Conservation (phyloP, 2,888 invertebrate species). For the Chymomyza caudatula region DNA sequence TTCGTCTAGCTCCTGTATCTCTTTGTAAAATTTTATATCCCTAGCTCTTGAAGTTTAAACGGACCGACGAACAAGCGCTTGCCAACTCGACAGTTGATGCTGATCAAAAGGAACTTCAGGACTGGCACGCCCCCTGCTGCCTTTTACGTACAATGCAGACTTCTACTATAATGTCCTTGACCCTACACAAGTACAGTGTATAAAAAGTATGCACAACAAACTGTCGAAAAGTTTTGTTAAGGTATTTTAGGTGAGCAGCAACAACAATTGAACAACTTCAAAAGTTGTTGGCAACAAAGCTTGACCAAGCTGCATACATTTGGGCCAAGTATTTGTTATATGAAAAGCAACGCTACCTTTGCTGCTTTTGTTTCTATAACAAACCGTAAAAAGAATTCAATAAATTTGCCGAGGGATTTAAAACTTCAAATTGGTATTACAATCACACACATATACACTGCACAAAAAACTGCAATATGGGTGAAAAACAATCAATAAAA, state of each 20-base stretch:
- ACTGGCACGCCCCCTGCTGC: not conserved
- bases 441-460: not conserved
- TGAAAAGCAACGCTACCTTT: slow-evolving; percentile 4
- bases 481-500: slow-evolving; percentile 38
- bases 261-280: slow-evolving; percentile 38
- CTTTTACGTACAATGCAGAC: not conserved
- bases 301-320: slow-evolving; percentile 46
- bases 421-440: not conserved
- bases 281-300: slow-evolving; percentile 43
- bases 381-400: not conserved
- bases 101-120: not conserved
- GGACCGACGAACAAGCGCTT: too few relatives aligned
- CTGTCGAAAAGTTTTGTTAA: slow-evolving; percentile 54
- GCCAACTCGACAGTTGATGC: too few relatives aligned
- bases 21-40: too few relatives aligned
- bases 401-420: not conserved
- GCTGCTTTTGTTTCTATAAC: slow-evolving; percentile 22
- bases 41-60: too few relatives aligned
- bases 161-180: not conserved
- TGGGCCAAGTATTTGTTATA: slow-evolving; percentile 19
- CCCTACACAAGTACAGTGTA: not conserved
- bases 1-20: too few relatives aligned
- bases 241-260: slow-evolving; percentile 58
- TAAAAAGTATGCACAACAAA: slow-evolving; percentile 49
- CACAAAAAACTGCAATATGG: slow-evolving; percentile 9